These are phyloP conservation scores for Sigmodon hispidus DNA, from an alignment of 2,113 vertebrate genomes.

Conservation along the genomic window DNA sequence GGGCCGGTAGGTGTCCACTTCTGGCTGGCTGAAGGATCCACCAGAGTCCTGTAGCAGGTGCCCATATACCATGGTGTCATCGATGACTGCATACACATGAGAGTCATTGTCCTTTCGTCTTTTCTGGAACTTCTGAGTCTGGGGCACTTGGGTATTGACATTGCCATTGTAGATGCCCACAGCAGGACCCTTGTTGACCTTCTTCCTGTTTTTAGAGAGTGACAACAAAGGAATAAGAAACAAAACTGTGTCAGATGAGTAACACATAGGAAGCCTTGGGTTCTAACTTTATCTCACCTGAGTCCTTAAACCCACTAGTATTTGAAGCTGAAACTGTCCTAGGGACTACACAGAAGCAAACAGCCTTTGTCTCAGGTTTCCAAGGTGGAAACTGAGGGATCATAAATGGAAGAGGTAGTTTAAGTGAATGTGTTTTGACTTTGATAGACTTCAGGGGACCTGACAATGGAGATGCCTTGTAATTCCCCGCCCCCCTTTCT, in stretches of 20 bases:
- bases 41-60: conserved; percentile 86
- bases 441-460: not conserved
- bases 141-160: conserved; percentile 88
- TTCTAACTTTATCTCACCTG: fast-evolving
- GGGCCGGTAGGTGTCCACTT: conserved; percentile 84
- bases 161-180: conserved; percentile 90
- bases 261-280: fast-evolving
- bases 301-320: not conserved
- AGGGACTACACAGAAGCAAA: not conserved
- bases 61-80: conserved; percentile 91
- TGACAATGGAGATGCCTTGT: not conserved
- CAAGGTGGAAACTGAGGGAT: not conserved
- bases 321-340: not conserved
- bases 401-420: not conserved
- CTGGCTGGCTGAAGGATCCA: conserved; percentile 75
- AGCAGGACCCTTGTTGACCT: conserved; percentile 80
- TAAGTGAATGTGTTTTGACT: not conserved
- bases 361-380: not conserved
- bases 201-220: conserved; percentile 85
- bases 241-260: fast-evolving
- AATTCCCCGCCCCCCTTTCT: not conserved
- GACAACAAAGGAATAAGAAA: not conserved
- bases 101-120: conserved; percentile 88
- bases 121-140: conserved; percentile 84
- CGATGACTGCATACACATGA: conserved; percentile 93